phyloP scores from a whole-genome alignment of 2,797 vertebrate genomes.

The Manis crassicaudata region DNA sequence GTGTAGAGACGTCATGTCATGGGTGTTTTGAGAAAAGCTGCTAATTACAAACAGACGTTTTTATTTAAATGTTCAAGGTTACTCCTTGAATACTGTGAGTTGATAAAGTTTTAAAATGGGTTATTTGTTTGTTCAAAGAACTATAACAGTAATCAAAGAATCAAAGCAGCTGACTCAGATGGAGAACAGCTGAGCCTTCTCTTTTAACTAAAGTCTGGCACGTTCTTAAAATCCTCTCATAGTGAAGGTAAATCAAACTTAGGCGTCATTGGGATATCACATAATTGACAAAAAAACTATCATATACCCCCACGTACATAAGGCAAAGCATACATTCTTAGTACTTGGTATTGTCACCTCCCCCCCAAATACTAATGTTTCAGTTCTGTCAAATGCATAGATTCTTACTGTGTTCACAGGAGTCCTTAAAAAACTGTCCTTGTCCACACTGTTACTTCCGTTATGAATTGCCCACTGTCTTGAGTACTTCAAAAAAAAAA shows the following conservation, averaged over 20 bases:
- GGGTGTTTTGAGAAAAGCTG: slow-evolving; percentile 50
- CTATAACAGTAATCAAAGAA: slow-evolving; percentile 33
- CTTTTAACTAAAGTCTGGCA: not conserved
- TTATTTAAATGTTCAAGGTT: slow-evolving; percentile 44
- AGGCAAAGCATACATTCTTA: slow-evolving; percentile 16
- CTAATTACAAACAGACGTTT: slow-evolving; percentile 38
- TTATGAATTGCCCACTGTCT: slow-evolving; percentile 15
- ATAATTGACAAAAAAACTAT: not conserved
- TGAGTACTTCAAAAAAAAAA: not conserved
- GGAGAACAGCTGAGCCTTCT: slow-evolving; percentile 1
- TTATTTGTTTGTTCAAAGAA: slow-evolving; percentile 29
- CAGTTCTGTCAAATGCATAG: not conserved
- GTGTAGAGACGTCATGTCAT: not conserved
- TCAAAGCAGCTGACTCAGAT: slow-evolving; percentile 24
- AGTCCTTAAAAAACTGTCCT: slow-evolving; percentile 16
- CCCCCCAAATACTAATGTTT: not conserved
- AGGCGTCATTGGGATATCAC: not conserved
- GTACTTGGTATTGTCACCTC: not conserved
- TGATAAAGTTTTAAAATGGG: not conserved
- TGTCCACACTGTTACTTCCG: slow-evolving; percentile 8
- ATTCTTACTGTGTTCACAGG: not conserved
- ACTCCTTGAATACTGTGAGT: slow-evolving; percentile 6
- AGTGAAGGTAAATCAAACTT: not conserved
- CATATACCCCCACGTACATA: not conserved
- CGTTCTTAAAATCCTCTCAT: slow-evolving; percentile 2